phyloP scores from a whole-genome alignment of 2,888 invertebrate genomes.

The Dryadula phaetusa region DNA sequence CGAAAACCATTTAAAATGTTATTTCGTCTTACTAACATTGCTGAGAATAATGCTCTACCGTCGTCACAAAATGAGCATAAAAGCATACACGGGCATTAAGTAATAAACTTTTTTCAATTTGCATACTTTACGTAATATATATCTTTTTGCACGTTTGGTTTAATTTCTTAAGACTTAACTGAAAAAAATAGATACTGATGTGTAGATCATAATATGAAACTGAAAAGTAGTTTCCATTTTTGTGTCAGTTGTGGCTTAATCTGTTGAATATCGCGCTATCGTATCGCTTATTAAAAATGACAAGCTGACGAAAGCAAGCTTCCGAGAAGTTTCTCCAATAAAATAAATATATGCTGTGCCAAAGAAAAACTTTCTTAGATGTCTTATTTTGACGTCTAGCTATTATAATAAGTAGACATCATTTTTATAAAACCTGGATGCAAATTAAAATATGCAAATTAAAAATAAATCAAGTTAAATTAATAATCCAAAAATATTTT shows the following conservation, averaged over 20 bases:
- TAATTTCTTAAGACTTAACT: too few relatives aligned
- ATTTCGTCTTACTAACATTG: neutral
- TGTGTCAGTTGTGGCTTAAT: conserved; percentile 16
- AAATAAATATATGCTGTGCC: neutral
- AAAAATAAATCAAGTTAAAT: too few relatives aligned
- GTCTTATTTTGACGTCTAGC: neutral
- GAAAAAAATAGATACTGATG: neutral
- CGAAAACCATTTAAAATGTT: neutral
- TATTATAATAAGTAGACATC: too few relatives aligned
- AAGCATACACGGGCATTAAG: too few relatives aligned
- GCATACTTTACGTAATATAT: too few relatives aligned
- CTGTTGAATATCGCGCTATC: conserved; percentile 20
- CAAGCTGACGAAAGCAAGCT: conserved; percentile 22
- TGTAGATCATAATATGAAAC: neutral
- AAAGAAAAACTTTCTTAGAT: neutral
- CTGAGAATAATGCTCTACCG: neutral
- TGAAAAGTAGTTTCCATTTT: conserved; percentile 18
- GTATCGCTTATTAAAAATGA: conserved; percentile 21
- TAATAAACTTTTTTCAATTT: too few relatives aligned
- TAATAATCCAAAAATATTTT: too few relatives aligned
- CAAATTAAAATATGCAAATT: conserved; percentile 1
- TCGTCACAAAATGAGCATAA: neutral
- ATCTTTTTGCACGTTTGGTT: too few relatives aligned
- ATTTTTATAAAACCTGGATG: too few relatives aligned
- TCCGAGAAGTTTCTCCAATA: neutral